Evolutionary conservation across 2,113 vertebrate species (phyloP).

Genomic region (Pelusios castaneus): DNA sequence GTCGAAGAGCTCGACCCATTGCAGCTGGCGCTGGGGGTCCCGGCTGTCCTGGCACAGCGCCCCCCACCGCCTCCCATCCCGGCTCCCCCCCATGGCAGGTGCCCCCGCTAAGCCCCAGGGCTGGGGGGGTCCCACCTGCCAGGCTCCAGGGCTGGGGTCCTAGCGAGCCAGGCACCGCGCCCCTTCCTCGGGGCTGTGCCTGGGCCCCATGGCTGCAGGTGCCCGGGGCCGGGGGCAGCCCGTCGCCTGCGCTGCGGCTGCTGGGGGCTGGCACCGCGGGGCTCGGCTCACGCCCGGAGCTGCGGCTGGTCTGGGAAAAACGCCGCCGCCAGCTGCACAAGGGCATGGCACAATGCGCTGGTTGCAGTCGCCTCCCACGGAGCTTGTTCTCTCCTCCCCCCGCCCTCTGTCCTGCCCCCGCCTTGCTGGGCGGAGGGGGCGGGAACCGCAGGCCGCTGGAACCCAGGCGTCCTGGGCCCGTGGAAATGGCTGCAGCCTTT

Average conservation of each 20-base stretch:
- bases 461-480: not conserved
- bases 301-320: not conserved
- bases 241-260: not conserved
- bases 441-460: not conserved
- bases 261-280: not conserved
- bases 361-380: constrained; percentile 61
- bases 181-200: constrained; percentile 27
- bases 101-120: not conserved
- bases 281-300: not conserved
- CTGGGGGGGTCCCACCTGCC: constrained; percentile 6
- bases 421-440: not conserved
- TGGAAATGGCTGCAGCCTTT: not conserved
- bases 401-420: not conserved
- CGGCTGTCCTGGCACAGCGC: not conserved
- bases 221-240: not conserved
- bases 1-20: constrained; percentile 86
- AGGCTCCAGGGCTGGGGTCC: not conserved
- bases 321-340: not conserved
- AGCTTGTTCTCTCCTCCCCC: constrained; percentile 31
- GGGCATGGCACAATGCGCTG: not conserved
- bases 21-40: constrained; percentile 77
- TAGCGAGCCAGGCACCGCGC: constrained; percentile 21
- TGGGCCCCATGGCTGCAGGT: not conserved
- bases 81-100: constrained; percentile 17
- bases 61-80: constrained; percentile 4